Evolutionary conservation across 2,113 vertebrate species (phyloP).

Genomic region (Oenanthe melanoleuca): DNA sequence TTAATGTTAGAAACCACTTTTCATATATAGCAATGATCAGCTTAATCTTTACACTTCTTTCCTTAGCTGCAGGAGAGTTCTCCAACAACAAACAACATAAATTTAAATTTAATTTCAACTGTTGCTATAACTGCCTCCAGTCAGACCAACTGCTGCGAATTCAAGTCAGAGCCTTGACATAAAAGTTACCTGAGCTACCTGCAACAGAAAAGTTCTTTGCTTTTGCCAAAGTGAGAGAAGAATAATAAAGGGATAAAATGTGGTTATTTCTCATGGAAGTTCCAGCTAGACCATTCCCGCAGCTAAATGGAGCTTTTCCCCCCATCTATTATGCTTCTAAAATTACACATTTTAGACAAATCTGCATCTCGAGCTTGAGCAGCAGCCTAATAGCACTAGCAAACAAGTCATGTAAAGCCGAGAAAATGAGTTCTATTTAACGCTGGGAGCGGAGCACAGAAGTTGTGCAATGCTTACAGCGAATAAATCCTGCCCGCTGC

Average conservation of each 20-base stretch:
- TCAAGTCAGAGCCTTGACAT: background rate
- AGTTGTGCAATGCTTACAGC: background rate
- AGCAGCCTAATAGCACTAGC: background rate
- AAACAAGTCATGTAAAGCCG: background rate
- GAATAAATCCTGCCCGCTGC: background rate
- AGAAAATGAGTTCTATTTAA: background rate
- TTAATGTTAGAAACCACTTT: constrained; percentile 33
- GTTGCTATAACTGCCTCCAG: constrained; percentile 8
- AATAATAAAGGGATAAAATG: background rate
- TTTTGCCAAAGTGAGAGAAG: background rate
- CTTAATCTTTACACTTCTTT: background rate
- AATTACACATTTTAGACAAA: background rate
- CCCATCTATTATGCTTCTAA: background rate
- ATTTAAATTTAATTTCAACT: constrained; percentile 44
- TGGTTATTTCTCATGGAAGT: background rate
- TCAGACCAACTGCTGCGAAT: constrained; percentile 30
- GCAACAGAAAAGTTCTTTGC: background rate
- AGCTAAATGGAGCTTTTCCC: background rate
- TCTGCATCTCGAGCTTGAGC: background rate
- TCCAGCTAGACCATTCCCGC: background rate
- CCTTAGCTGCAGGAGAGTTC: constrained; percentile 1
- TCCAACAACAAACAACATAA: constrained; percentile 3
- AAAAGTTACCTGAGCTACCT: constrained; percentile 47
- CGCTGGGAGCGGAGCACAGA: background rate
- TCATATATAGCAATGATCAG: background rate